Evolutionary conservation across 2,797 vertebrate genomes (phyloP).

Genomic region (Loris lydekkerianus): DNA sequence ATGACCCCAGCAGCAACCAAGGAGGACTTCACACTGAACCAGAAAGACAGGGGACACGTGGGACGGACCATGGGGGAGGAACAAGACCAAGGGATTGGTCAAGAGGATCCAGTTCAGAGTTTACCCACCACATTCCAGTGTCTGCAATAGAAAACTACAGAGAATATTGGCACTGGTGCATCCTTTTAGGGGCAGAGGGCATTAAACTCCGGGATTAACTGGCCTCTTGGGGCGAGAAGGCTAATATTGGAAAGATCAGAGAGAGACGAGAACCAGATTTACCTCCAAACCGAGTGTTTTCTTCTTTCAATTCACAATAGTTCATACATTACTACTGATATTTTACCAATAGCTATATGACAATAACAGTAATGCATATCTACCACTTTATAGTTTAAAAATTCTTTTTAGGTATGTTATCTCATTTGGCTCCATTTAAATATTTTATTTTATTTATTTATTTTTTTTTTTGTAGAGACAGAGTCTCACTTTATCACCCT

Average conservation of each 20-base stretch:
- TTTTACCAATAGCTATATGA: slow-evolving; percentile 30
- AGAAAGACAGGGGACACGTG: not conserved
- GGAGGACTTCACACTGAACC: not conserved
- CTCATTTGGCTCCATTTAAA: slow-evolving; percentile 53
- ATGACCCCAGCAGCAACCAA: not conserved
- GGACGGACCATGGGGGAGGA: not conserved
- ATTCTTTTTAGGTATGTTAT: not conserved
- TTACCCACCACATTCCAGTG: not conserved
- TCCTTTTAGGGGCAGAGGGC: slow-evolving; percentile 26
- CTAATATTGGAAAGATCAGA: slow-evolving; percentile 45
- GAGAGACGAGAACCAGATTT: slow-evolving; percentile 35
- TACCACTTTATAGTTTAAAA: not conserved
- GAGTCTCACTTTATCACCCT: too few relatives aligned
- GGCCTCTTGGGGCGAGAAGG: slow-evolving; percentile 1
- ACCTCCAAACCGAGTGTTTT: slow-evolving; percentile 36
- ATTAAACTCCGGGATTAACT: slow-evolving; percentile 41
- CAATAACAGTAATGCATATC: not conserved
- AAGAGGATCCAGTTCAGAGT: not conserved
- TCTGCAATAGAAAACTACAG: slow-evolving; percentile 31
- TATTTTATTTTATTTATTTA: not conserved
- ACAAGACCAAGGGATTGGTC: not conserved
- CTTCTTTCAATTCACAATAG: slow-evolving; percentile 25
- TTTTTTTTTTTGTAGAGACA: too few relatives aligned
- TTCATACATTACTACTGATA: slow-evolving; percentile 24
- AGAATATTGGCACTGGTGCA: not conserved